Conservation (phyloP, 2,888 invertebrate species). For the Agriopis aurantiaria region DNA sequence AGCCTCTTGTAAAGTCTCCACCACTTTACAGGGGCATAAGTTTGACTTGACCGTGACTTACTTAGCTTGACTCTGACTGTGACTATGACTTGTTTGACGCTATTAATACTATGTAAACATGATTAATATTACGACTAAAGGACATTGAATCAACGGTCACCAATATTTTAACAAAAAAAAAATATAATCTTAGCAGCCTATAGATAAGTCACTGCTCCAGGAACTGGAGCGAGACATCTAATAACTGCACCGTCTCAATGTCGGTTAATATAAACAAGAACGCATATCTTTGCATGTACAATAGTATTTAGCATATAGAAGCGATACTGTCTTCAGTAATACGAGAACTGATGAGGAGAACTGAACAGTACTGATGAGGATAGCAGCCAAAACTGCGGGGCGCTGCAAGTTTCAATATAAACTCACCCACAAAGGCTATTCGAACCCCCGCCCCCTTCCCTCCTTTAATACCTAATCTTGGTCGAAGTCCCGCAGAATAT, state of each 20-base stretch:
- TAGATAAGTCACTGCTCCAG: slow-evolving; percentile 45
- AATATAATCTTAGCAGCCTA: too few species aligned
- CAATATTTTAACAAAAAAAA: too few species aligned
- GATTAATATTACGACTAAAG: too few species aligned
- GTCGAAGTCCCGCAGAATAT: slow-evolving; percentile 20
- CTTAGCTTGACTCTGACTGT: too few species aligned
- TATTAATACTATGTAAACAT: too few species aligned
- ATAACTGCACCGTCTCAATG: slow-evolving; percentile 52
- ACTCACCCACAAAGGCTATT: slow-evolving; percentile 4
- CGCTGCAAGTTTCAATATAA: slow-evolving; percentile 1
- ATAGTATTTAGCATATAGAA: slow-evolving; percentile 26
- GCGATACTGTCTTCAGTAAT: neutral
- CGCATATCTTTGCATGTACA: slow-evolving; percentile 40
- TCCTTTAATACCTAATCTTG: neutral
- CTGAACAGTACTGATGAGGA: too few species aligned
- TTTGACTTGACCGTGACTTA: too few species aligned
- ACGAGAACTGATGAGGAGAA: too few species aligned
- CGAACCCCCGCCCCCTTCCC: neutral
- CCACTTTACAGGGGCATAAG: too few species aligned
- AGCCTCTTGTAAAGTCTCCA: too few species aligned
- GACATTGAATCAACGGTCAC: too few species aligned
- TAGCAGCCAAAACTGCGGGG: neutral
- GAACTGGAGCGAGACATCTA: slow-evolving; percentile 54
- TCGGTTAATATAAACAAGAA: slow-evolving; percentile 47
- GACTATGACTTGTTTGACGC: too few species aligned